phyloP scores from a whole-genome alignment of 1,140 invertebrate species.

The Halictus rubicundus region DNA sequence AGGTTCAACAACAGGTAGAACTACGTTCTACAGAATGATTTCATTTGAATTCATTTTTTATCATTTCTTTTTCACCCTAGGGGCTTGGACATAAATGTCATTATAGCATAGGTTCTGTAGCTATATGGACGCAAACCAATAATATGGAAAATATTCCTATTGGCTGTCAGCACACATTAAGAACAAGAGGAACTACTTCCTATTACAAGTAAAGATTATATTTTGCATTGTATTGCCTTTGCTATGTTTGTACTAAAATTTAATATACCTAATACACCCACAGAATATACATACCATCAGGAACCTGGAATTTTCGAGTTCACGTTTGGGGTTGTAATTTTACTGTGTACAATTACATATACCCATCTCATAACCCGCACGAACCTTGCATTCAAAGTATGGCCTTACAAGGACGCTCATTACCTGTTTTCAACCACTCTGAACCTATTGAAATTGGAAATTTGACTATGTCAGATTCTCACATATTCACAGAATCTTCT shows the following conservation, averaged over 20 bases:
- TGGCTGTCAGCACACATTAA: conserved; percentile 71
- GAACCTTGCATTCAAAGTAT: conserved; percentile 77
- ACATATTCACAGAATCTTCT: conserved; percentile 76
- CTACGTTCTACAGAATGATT: conserved; percentile 6
- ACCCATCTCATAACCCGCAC: conserved; percentile 45
- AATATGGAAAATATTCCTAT: conserved; percentile 77
- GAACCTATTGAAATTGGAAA: conserved; percentile 67
- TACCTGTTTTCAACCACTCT: conserved; percentile 76
- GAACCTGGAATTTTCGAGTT: conserved; percentile 79
- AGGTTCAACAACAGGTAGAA: conserved; percentile 81
- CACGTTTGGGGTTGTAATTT: conserved; percentile 79
- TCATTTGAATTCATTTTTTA: not conserved
- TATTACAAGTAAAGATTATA: conserved; percentile 78
- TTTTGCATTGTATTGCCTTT: not conserved
- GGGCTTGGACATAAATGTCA: conserved; percentile 80
- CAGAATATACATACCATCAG: conserved; percentile 81
- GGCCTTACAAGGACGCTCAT: conserved; percentile 73
- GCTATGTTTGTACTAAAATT: not conserved
- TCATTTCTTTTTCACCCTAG: conserved; percentile 48
- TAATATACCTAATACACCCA: conserved; percentile 35
- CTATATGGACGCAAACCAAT: conserved; percentile 78
- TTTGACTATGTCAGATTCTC: conserved; percentile 71
- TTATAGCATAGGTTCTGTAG: conserved; percentile 82
- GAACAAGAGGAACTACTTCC: conserved; percentile 73
- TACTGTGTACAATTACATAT: conserved; percentile 54